Percentiles rank a stretch among this genome's conserved stretches.
Evolutionary conservation across 2,113 vertebrate species (phyloP).

Genomic region (Eptesicus fuscus): DNA sequence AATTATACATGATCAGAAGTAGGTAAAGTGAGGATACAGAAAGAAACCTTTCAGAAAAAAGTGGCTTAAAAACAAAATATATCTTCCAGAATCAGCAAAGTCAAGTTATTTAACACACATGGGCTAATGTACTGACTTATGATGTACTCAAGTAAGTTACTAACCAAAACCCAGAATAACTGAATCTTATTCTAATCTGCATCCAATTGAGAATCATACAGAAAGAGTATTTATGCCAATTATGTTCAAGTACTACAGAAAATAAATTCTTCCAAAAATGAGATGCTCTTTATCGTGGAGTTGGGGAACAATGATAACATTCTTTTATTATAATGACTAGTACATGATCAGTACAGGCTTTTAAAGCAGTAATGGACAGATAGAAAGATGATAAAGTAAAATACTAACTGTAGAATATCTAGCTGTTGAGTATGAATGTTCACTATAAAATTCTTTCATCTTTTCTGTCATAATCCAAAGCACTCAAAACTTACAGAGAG

Average conservation of each 20-base stretch:
- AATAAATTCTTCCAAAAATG: slow-evolving; percentile 19
- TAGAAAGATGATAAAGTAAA: background rate
- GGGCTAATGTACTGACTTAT: background rate
- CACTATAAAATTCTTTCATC: slow-evolving; percentile 21
- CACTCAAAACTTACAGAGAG: background rate
- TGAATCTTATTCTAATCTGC: background rate
- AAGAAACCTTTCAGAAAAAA: background rate
- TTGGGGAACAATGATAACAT: background rate
- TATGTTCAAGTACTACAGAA: slow-evolving; percentile 18
- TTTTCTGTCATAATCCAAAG: background rate
- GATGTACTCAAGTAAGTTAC: background rate
- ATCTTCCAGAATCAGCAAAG: slow-evolving; percentile 13
- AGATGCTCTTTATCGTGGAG: background rate
- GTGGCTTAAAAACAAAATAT: slow-evolving; percentile 7
- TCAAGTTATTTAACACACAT: background rate
- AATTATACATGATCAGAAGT: background rate
- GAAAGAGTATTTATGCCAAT: background rate
- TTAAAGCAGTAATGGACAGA: background rate
- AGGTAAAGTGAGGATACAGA: background rate
- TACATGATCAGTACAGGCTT: background rate
- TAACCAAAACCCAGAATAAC: slow-evolving; percentile 19
- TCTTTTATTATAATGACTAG: background rate
- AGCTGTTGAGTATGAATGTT: background rate
- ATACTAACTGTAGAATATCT: background rate
- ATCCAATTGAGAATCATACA: background rate